These are phyloP conservation scores for Zoroaster sp. DNA, from an alignment of 53 echinoderm and acorn worm genomes.

Conservation along the genomic window DNA sequence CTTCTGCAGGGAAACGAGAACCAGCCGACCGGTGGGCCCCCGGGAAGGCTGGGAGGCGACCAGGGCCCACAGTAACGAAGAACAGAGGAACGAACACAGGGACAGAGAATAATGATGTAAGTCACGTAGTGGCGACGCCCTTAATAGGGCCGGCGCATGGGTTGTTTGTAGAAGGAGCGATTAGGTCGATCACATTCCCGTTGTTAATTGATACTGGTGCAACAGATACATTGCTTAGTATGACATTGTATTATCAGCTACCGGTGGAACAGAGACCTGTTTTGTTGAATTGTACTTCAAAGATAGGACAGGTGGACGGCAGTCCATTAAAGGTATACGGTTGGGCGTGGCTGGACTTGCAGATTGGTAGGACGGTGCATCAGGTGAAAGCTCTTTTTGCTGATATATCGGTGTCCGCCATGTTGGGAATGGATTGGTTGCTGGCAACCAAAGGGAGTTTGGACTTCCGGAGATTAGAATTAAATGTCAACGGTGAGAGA, in stretches of 20 bases:
- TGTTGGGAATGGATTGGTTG: constrained; percentile 47
- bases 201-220: constrained; percentile 63
- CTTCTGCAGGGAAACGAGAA: not conserved
- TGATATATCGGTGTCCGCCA: constrained; percentile 35
- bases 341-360: constrained; percentile 38
- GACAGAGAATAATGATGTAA: not conserved
- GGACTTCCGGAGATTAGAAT: not conserved
- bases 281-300: not conserved
- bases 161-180: constrained; percentile 42
- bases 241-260: constrained; percentile 35
- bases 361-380: constrained; percentile 7
- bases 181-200: constrained; percentile 4
- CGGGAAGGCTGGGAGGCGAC: not conserved
- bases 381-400: constrained; percentile 56
- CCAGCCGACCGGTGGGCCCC: not conserved
- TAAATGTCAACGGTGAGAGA: constrained; percentile 10
- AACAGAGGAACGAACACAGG: not conserved
- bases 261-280: constrained; percentile 1
- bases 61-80: not conserved
- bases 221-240: constrained; percentile 54
- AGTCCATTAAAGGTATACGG: constrained; percentile 31
- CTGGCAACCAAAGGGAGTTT: not conserved
- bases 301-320: constrained; percentile 45
- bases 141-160: not conserved
- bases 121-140: not conserved